Evolutionary conservation across 2,113 vertebrate species (phyloP).

Genomic region (Pedetes capensis): DNA sequence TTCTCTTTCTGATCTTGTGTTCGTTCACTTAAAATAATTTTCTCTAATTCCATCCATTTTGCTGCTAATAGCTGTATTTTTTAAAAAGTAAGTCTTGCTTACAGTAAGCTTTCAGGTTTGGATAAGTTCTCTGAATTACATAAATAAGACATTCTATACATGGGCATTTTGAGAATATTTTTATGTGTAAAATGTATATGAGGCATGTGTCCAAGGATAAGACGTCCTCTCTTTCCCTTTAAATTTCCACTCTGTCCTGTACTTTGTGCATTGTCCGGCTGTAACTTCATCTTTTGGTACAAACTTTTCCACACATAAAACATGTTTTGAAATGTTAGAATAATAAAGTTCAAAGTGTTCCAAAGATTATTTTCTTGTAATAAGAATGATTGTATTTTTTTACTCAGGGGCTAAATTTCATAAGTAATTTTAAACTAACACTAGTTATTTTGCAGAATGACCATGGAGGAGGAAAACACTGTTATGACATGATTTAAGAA

Average conservation of each 20-base stretch:
- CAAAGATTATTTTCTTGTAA: background rate
- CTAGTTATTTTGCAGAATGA: background rate
- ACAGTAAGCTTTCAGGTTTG: background rate
- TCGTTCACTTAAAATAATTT: no score
- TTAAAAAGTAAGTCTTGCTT: background rate
- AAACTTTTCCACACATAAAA: background rate
- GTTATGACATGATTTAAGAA: background rate
- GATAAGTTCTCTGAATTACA: background rate
- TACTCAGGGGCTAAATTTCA: background rate
- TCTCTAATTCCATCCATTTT: no score
- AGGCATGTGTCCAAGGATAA: background rate
- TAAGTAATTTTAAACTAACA: background rate
- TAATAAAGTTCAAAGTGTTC: background rate
- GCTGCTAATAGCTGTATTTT: no score
- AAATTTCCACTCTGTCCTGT: rapidly evolving
- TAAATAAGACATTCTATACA: background rate
- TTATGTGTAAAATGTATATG: background rate
- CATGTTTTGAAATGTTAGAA: background rate
- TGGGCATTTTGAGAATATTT: background rate
- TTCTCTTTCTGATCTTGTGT: no score
- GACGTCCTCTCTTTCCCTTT: background rate
- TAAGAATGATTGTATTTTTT: background rate
- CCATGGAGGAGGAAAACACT: background rate
- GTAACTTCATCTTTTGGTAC: background rate
- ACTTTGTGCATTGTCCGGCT: background rate